Conservation (phyloP, 2,888 invertebrate species). For the Agrochola litura region DNA sequence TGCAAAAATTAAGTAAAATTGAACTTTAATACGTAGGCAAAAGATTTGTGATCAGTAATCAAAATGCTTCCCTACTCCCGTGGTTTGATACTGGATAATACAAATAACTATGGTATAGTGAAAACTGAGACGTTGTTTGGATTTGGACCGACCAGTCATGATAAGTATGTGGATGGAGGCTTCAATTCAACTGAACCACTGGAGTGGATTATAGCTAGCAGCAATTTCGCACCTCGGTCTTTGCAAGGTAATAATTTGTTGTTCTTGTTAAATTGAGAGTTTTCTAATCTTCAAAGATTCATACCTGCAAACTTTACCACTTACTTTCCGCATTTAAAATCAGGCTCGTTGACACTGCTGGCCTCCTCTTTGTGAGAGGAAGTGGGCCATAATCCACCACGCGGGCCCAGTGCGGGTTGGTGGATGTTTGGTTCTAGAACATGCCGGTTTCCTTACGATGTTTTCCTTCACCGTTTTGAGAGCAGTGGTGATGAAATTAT, state of each 20-base stretch:
- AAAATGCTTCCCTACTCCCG: conserved; percentile 81
- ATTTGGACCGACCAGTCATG: conserved; percentile 72
- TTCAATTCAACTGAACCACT: conserved; percentile 76
- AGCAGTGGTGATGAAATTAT: too few species aligned
- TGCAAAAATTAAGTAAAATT: conserved; percentile 31
- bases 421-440: too few species aligned
- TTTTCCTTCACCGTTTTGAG: too few species aligned
- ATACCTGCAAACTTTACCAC: background rate
- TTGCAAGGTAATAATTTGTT: conserved; percentile 74
- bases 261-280: background rate
- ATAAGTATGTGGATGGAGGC: conserved; percentile 71
- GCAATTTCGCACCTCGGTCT: conserved; percentile 76
- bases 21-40: conserved; percentile 28
- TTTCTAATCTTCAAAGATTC: background rate
- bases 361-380: too few species aligned
- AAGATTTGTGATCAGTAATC: background rate
- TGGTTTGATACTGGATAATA: conserved; percentile 77
- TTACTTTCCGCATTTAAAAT: background rate
- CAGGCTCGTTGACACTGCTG: too few species aligned
- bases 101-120: conserved; percentile 81
- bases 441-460: too few species aligned
- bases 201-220: conserved; percentile 79
- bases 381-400: too few species aligned
- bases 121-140: conserved; percentile 83
- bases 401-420: too few species aligned